phyloP scores from a whole-genome alignment of 2,113 vertebrate species.

The Neolamprologus modestus region DNA sequence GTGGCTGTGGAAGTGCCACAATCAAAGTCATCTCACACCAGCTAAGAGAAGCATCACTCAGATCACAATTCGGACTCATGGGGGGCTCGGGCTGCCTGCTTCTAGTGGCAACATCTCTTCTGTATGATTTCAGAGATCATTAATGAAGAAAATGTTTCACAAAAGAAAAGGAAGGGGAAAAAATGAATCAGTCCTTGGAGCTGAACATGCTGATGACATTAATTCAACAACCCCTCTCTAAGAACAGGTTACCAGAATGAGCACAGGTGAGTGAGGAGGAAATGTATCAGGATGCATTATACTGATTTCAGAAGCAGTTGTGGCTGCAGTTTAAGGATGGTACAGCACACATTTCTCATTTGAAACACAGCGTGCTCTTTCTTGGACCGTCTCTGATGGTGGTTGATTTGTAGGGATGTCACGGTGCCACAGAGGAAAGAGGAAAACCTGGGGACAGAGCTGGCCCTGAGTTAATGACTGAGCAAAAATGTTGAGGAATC shows the following conservation, averaged over 20 bases:
- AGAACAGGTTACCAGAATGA: not conserved
- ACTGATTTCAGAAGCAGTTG: not conserved
- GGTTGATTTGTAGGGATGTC: not conserved
- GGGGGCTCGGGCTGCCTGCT: conserved; percentile 53
- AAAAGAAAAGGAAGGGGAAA: not conserved
- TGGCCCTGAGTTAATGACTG: not conserved
- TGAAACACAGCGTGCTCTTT: not conserved
- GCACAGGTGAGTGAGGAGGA: not conserved
- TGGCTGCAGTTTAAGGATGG: not conserved
- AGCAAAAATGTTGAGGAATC: not conserved
- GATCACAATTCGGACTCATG: conserved; percentile 65
- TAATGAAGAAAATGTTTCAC: not conserved
- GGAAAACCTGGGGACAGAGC: not conserved
- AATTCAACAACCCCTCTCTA: not conserved
- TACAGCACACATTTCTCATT: not conserved
- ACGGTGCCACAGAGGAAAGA: not conserved
- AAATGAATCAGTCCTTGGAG: not conserved
- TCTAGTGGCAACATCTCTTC: conserved; percentile 48
- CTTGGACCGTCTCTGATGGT: not conserved
- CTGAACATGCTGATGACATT: not conserved
- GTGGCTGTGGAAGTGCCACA: conserved; percentile 68
- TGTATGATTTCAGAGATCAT: conserved; percentile 32
- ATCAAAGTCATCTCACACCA: conserved; percentile 65
- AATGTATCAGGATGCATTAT: not conserved
- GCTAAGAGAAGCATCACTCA: conserved; percentile 69